Conservation (phyloP, 1,140 invertebrate genomes). For the Papilio machaon region DNA sequence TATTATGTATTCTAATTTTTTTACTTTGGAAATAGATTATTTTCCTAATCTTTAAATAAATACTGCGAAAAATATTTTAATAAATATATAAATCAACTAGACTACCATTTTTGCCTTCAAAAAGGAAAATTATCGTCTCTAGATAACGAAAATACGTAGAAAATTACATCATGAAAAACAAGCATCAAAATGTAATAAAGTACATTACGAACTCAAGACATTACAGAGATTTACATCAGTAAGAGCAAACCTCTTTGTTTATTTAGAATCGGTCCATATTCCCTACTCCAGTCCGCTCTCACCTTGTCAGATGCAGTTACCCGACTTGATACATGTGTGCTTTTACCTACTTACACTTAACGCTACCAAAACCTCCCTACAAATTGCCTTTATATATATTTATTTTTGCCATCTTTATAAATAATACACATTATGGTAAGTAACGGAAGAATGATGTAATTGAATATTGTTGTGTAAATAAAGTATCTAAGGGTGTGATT, state of each 20-base stretch:
- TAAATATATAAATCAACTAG: not conserved
- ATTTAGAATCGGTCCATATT: constrained; percentile 9
- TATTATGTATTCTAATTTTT: too few species aligned
- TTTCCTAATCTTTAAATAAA: too few species aligned
- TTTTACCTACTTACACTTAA: constrained; percentile 44
- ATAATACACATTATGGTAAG: not conserved
- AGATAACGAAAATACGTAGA: not conserved
- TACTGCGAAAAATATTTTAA: too few species aligned
- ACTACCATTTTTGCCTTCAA: not conserved
- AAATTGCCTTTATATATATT: not conserved
- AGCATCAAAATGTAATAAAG: constrained; percentile 7
- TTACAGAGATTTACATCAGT: constrained; percentile 14
- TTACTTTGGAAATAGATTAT: too few species aligned
- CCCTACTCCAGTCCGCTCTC: constrained; percentile 24
- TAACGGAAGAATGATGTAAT: not conserved
- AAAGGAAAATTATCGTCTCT: not conserved
- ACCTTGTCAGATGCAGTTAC: constrained; percentile 44
- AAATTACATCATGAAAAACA: not conserved
- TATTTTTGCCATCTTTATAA: constrained; percentile 1
- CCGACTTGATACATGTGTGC: constrained; percentile 46
- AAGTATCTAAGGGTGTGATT: not conserved
- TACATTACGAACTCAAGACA: not conserved
- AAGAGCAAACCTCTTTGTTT: constrained; percentile 27
- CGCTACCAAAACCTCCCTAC: constrained; percentile 3
- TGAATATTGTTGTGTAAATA: not conserved